These are phyloP conservation scores for Zaprionus kolodkinae DNA, from an alignment of 1,140 invertebrate genomes.

Conservation along the genomic window DNA sequence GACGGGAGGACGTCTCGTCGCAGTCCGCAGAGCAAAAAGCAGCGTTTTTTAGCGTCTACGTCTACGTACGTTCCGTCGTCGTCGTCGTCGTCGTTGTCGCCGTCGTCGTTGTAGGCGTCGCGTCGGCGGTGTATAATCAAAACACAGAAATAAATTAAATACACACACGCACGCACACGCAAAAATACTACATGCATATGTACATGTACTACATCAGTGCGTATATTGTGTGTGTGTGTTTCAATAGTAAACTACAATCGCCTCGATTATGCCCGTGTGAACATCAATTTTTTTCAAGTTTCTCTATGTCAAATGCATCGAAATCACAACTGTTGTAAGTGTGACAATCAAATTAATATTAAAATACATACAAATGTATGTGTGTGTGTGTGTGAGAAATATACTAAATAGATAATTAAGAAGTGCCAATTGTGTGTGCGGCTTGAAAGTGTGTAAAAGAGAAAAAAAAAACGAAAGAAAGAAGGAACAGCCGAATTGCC, in stretches of 20 bases:
- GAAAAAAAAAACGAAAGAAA: too few relatives aligned
- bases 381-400: background rate
- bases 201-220: background rate
- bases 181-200: slow-evolving; percentile 23
- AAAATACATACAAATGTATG: slow-evolving; percentile 16
- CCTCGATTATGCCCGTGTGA: slow-evolving; percentile 28
- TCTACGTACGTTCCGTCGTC: slow-evolving; percentile 5
- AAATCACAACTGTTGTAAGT: slow-evolving; percentile 38
- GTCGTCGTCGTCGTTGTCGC: slow-evolving; percentile 37
- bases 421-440: background rate
- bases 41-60: slow-evolving; percentile 35
- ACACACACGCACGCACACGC: slow-evolving; percentile 19
- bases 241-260: slow-evolving; percentile 7
- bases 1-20: slow-evolving; percentile 75
- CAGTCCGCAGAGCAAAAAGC: slow-evolving; percentile 57
- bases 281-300: slow-evolving; percentile 29
- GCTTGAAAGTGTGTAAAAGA: too few relatives aligned
- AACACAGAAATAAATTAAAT: slow-evolving; percentile 47
- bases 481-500: slow-evolving; percentile 1
- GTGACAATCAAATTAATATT: background rate
- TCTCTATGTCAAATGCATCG: slow-evolving; percentile 7
- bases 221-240: slow-evolving; percentile 2
- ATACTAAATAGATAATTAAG: too few relatives aligned
- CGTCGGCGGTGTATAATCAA: slow-evolving; percentile 48
- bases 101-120: slow-evolving; percentile 49